Conservation (phyloP, 23 tunicate species). For the Diplosoma virens region DNA sequence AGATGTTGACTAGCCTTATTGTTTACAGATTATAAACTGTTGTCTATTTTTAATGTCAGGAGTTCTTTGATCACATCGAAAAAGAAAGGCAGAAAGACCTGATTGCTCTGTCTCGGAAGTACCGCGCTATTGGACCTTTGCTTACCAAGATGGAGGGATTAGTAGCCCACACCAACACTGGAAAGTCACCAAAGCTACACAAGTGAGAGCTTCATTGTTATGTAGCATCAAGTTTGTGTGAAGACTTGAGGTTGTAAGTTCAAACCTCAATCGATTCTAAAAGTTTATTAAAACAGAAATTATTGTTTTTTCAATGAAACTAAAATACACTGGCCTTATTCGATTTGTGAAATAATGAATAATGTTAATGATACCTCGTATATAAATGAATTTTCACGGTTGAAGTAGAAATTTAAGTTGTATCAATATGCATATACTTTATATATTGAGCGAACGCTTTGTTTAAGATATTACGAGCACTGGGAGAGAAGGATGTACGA, state of each 20-base stretch:
- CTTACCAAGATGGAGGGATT: slow-evolving; percentile 97
- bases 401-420: background rate
- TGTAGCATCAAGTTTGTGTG: background rate
- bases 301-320: no score
- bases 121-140: slow-evolving; percentile 93
- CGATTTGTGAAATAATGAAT: no score
- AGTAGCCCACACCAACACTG: slow-evolving; percentile 93
- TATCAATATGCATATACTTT: background rate
- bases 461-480: slow-evolving; percentile 67
- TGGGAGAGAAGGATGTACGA: slow-evolving; percentile 89
- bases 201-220: no score
- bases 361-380: no score
- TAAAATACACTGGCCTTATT: no score
- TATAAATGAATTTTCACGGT: no score
- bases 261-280: no score
- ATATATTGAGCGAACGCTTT: background rate
- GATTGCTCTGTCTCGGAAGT: slow-evolving; percentile 67
- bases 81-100: slow-evolving; percentile 72
- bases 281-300: no score
- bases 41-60: no score
- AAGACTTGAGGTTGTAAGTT: background rate
- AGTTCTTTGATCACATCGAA: slow-evolving; percentile 78
- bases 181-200: slow-evolving; percentile 72
- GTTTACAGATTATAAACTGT: no score
- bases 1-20: no score